Evolutionary conservation across 35 echinoderm and acorn worm species (phyloP).

Genomic region (Ophioderma brevispina): DNA sequence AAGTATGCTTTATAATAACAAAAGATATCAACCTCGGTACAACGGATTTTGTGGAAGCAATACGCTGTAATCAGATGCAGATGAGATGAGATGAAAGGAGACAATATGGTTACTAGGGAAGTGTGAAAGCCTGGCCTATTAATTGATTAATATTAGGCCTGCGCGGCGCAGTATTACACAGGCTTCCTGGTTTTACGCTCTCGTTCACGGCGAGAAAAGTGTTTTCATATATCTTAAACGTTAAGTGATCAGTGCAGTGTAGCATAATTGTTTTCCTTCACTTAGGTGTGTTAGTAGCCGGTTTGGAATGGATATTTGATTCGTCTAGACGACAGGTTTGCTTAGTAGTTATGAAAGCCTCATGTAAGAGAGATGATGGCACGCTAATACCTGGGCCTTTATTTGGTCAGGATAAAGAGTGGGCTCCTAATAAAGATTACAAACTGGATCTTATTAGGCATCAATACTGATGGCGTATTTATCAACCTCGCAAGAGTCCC

Average conservation of each 20-base stretch:
- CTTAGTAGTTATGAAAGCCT: not conserved
- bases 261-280: constrained; percentile 11
- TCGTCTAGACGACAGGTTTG: not conserved
- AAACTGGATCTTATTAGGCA: not conserved
- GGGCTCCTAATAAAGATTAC: not conserved
- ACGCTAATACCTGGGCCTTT: not conserved
- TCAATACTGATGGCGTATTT: not conserved
- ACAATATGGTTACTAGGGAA: not conserved
- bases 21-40: not conserved
- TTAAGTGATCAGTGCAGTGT: not conserved
- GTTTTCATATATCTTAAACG: constrained; percentile 8
- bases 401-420: not conserved
- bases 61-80: not conserved
- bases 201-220: not conserved
- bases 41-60: not conserved
- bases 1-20: not conserved
- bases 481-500: not conserved
- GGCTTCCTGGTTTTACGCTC: not conserved
- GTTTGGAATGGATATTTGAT: constrained; percentile 1
- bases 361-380: not conserved
- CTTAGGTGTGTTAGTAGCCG: not conserved
- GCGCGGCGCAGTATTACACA: not conserved
- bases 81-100: constrained; percentile 6
- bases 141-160: constrained; percentile 10
- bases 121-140: not conserved